phyloP scores from a whole-genome alignment of 2,888 invertebrate genomes.

The Cosmia trapezina region DNA sequence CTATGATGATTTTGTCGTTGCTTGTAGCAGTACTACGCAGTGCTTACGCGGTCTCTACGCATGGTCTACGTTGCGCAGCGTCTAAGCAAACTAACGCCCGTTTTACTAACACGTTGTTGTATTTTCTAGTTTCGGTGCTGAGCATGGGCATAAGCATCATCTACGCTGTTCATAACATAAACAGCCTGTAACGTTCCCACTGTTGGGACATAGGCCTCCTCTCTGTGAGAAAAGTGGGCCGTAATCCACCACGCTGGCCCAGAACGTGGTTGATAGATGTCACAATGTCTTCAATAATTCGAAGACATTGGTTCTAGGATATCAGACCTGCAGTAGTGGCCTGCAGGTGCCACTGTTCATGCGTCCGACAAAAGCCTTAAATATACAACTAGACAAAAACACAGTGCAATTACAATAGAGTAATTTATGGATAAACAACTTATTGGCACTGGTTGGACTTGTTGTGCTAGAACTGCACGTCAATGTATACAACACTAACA shows the following conservation, averaged over 20 bases:
- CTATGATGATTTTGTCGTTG: neutral
- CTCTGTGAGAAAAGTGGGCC: too few species aligned
- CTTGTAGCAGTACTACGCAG: neutral
- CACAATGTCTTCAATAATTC: too few species aligned
- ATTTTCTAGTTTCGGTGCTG: neutral
- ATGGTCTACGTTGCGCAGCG: neutral
- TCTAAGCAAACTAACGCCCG: neutral
- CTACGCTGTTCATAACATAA: neutral
- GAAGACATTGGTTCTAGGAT: too few species aligned
- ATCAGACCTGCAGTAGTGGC: too few species aligned
- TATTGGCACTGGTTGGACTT: neutral
- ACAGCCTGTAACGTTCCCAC: too few species aligned
- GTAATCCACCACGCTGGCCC: too few species aligned
- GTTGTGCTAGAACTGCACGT: neutral
- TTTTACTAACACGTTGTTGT: neutral
- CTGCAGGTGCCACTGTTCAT: too few species aligned
- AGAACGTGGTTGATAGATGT: too few species aligned
- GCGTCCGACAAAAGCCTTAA: neutral
- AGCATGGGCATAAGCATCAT: neutral
- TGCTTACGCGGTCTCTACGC: neutral
- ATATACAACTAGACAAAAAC: neutral
- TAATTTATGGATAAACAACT: neutral
- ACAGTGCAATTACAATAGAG: neutral
- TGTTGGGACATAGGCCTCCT: too few species aligned
- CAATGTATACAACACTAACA: neutral